Percentiles rank a stretch among this genome's conserved stretches.
These are phyloP conservation scores for Drosophila tropicalis DNA, from an alignment of 1,140 invertebrate genomes.

Conservation along the genomic window DNA sequence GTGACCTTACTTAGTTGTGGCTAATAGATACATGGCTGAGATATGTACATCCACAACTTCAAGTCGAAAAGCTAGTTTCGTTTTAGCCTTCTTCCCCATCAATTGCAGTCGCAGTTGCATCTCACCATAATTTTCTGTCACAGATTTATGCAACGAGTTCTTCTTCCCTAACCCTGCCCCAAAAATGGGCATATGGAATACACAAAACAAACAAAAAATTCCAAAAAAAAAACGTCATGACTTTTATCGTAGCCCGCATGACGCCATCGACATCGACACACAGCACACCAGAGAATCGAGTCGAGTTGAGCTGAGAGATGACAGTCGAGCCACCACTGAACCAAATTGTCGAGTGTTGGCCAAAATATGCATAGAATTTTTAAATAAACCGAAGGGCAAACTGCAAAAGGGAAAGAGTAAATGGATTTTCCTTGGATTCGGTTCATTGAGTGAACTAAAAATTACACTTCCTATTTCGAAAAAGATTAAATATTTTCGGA, in stretches of 20 bases:
- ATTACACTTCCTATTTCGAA: constrained; percentile 23
- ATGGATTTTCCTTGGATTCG: background rate
- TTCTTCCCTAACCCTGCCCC: constrained; percentile 18
- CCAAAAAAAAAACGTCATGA: constrained; percentile 43
- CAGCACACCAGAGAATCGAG: constrained; percentile 2
- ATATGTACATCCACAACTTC: constrained; percentile 4
- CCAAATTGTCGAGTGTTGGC: constrained; percentile 23
- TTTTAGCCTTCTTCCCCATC: constrained; percentile 34
- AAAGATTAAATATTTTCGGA: too few relatives aligned
- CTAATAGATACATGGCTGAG: constrained; percentile 51
- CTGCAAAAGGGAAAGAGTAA: background rate
- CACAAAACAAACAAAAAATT: constrained; percentile 30
- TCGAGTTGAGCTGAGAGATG: constrained; percentile 2
- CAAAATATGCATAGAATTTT: constrained; percentile 75
- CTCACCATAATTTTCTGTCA: constrained; percentile 47
- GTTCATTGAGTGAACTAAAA: background rate
- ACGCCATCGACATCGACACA: constrained; percentile 46
- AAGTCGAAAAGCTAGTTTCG: constrained; percentile 20
- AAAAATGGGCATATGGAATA: constrained; percentile 29
- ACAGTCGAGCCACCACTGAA: constrained; percentile 11
- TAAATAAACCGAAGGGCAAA: constrained; percentile 26
- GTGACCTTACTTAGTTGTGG: constrained; percentile 59
- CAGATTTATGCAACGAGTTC: constrained; percentile 48
- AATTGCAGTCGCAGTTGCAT: constrained; percentile 44
- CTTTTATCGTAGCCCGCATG: constrained; percentile 58